Conservation (phyloP, 2,888 invertebrate genomes). For the Antitype chi region DNA sequence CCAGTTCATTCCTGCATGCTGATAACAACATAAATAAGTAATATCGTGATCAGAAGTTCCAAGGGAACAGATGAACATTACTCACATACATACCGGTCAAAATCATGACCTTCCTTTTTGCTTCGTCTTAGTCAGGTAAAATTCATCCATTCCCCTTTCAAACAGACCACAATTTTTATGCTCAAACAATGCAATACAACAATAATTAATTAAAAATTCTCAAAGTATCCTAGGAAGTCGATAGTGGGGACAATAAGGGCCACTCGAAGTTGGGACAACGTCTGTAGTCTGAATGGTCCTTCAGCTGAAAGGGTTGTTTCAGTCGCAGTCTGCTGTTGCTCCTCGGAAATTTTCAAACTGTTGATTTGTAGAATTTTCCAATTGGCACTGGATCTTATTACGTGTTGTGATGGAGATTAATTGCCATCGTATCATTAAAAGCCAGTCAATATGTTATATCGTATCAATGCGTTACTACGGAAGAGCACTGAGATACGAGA, state of each 20-base stretch:
- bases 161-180: constrained; percentile 9
- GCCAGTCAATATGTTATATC: background rate
- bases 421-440: background rate
- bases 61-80: no score
- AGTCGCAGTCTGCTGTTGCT: constrained; percentile 68
- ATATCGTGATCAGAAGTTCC: no score
- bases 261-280: constrained; percentile 72
- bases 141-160: no score
- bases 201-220: constrained; percentile 68
- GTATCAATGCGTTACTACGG: no score
- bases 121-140: no score
- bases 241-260: constrained; percentile 68
- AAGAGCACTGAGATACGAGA: no score
- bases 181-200: constrained; percentile 46
- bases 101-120: no score
- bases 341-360: constrained; percentile 82
- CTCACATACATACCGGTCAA: no score
- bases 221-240: constrained; percentile 63
- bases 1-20: no score
- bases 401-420: constrained; percentile 66
- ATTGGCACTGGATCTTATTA: constrained; percentile 77
- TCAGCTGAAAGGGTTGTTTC: constrained; percentile 87
- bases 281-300: constrained; percentile 71
- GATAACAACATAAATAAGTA: no score
- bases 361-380: constrained; percentile 87